Percentiles rank a stretch among this genome's conserved stretches.
Conservation (phyloP, 2,113 vertebrate genomes). For the Mormyrus lacerda region DNA sequence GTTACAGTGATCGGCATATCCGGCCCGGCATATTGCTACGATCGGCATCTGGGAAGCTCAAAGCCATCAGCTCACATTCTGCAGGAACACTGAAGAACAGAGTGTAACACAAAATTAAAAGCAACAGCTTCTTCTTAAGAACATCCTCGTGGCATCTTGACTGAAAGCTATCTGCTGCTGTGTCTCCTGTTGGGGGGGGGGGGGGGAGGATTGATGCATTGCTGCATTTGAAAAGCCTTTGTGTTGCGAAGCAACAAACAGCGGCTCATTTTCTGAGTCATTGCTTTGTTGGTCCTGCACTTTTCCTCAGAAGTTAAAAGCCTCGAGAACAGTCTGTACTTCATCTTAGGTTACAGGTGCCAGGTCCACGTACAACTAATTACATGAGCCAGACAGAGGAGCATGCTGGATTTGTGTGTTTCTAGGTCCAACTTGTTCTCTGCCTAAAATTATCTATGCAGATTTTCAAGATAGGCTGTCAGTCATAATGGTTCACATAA, state of each 20-base stretch:
- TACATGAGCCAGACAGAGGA: not conserved
- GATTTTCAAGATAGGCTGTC: not conserved
- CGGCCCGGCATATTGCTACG: too few relatives aligned
- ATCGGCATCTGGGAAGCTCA: not conserved
- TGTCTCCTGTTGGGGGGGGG: not conserved
- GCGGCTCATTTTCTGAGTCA: not conserved
- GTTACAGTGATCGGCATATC: too few relatives aligned
- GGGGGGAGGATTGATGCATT: not conserved
- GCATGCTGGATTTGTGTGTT: not conserved
- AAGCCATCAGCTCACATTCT: not conserved
- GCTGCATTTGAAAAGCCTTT: not conserved
- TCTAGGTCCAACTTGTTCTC: not conserved
- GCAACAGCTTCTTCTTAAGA: not conserved
- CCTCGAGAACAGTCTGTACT: not conserved
- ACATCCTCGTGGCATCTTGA: not conserved
- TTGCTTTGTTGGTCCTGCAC: not conserved
- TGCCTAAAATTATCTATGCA: not conserved
- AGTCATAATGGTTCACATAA: constrained; percentile 16
- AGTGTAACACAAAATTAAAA: not conserved
- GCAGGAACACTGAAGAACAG: not conserved
- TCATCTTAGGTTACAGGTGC: not conserved
- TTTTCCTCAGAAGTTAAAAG: not conserved
- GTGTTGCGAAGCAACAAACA: not conserved
- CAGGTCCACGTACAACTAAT: not conserved
- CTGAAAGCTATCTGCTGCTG: not conserved